Percentiles rank a stretch among this genome's conserved stretches.
These are phyloP conservation scores for Esox masquinongy DNA, from an alignment of 2,797 vertebrate species.

Conservation along the genomic window DNA sequence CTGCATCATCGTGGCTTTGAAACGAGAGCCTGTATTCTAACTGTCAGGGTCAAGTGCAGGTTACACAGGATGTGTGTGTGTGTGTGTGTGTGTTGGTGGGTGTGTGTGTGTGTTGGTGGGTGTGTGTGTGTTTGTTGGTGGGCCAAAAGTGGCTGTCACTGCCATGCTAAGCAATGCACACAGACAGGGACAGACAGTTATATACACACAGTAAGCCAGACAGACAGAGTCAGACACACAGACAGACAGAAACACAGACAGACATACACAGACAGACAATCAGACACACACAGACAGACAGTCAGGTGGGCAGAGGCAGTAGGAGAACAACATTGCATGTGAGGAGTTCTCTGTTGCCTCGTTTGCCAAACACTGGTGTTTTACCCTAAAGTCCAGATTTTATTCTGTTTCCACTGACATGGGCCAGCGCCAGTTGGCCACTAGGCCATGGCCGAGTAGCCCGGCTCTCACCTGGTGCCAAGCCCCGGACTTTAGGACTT, in stretches of 20 bases:
- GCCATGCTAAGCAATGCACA: not conserved
- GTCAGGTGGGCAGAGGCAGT: not conserved
- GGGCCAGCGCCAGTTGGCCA: too few species aligned
- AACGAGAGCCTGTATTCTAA: conserved; percentile 13
- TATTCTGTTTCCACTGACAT: too few species aligned
- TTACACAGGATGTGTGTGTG: conserved; percentile 22
- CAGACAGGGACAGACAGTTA: not conserved
- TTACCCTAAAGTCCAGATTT: too few species aligned
- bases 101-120: conserved; percentile 2
- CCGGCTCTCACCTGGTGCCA: too few species aligned
- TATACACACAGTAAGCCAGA: not conserved
- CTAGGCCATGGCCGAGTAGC: too few species aligned
- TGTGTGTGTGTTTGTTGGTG: conserved; percentile 1
- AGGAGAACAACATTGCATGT: too few species aligned
- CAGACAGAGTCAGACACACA: not conserved
- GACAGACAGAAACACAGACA: not conserved
- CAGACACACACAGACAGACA: not conserved
- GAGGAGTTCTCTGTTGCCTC: too few species aligned
- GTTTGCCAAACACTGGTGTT: too few species aligned
- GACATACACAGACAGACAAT: not conserved
- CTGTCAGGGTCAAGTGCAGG: conserved; percentile 25
- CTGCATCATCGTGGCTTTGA: not conserved
- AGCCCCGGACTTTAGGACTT: too few species aligned
- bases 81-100: not conserved
- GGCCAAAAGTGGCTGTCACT: conserved; percentile 11